These are phyloP conservation scores for Semnopithecus entellus DNA, from an alignment of 2,113 vertebrate genomes.

Conservation along the genomic window DNA sequence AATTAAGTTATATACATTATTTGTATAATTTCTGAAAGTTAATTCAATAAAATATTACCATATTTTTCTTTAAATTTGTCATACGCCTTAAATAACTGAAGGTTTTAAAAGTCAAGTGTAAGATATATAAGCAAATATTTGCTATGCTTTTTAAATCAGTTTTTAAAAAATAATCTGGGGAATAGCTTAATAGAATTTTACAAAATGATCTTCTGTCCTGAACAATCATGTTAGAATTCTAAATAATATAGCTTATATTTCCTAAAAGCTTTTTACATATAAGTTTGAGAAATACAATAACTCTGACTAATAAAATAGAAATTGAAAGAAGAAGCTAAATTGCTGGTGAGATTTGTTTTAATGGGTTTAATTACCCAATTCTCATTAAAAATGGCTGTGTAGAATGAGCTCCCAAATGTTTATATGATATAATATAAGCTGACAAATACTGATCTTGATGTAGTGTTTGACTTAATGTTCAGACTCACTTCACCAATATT, in stretches of 20 bases:
- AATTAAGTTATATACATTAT: not conserved
- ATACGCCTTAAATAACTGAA: not conserved
- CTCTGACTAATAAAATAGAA: not conserved
- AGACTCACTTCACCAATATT: not conserved
- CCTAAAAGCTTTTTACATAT: not conserved
- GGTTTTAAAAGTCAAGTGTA: not conserved
- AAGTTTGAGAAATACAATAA: not conserved
- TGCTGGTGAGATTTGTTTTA: not conserved
- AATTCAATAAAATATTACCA: not conserved
- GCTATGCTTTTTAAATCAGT: not conserved
- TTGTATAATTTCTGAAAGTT: not conserved
- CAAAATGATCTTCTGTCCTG: not conserved
- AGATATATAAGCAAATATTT: not conserved
- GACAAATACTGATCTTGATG: not conserved
- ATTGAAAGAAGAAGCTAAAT: not conserved
- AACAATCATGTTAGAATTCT: not conserved
- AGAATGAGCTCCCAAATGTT: not conserved
- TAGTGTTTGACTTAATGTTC: not conserved
- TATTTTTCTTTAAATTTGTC: not conserved
- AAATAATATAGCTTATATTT: not conserved
- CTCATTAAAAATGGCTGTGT: not conserved
- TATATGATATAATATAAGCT: constrained; percentile 46
- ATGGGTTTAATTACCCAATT: not conserved
- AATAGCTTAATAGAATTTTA: not conserved
- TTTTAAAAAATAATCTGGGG: not conserved